Conservation (phyloP, 2,113 vertebrate genomes). For the Salvator merianae region DNA sequence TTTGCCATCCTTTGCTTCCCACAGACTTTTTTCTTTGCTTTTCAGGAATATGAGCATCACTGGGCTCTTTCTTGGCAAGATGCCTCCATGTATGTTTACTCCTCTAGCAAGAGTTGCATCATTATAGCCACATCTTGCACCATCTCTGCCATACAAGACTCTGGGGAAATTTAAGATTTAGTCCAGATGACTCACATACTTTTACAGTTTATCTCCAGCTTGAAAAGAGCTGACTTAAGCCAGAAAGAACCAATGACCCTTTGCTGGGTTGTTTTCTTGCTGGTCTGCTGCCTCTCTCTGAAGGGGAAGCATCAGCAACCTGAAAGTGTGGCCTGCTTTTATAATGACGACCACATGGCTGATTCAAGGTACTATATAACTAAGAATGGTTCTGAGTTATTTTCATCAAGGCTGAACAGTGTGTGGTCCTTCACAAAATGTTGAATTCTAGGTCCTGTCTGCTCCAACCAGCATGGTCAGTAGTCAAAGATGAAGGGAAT, state of each 20-base stretch:
- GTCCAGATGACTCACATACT: not conserved
- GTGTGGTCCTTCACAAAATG: too few relatives aligned
- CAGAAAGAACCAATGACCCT: not conserved
- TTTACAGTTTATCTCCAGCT: not conserved
- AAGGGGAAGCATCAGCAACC: too few relatives aligned
- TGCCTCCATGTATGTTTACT: constrained; percentile 1
- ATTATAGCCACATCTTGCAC: not conserved
- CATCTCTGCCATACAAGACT: not conserved
- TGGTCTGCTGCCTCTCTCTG: not conserved
- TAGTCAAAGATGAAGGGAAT: too few relatives aligned
- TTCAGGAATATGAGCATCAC: not conserved
- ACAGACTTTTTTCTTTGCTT: not conserved
- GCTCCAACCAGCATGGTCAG: too few relatives aligned
- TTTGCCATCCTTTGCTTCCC: not conserved
- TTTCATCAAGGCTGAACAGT: too few relatives aligned
- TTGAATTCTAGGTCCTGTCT: too few relatives aligned
- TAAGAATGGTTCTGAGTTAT: not conserved
- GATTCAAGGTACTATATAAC: not conserved
- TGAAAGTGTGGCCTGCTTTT: not conserved
- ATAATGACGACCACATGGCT: too few relatives aligned
- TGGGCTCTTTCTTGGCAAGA: not conserved
- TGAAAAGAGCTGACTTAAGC: too few relatives aligned
- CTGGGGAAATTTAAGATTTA: not conserved
- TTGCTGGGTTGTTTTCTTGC: not conserved
- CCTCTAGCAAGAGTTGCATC: not conserved